Conservation (phyloP, 2,888 invertebrate species). For the Cistogaster globosa region DNA sequence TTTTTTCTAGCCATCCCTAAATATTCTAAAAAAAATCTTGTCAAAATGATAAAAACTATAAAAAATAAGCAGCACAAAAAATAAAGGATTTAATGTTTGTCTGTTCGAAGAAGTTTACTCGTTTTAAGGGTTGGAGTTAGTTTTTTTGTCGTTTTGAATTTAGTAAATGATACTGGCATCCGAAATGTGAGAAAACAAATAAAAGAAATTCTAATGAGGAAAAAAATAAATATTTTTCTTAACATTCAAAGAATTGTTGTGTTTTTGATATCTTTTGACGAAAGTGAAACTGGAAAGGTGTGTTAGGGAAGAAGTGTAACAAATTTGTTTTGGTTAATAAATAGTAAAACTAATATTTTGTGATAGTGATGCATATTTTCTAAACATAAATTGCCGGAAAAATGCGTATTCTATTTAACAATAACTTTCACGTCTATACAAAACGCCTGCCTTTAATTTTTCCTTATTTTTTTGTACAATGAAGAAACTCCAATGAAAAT, state of each 20-base stretch:
- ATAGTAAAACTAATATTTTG: not conserved
- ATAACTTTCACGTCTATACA: no score
- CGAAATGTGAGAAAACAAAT: conserved; percentile 63
- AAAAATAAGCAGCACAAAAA: not conserved
- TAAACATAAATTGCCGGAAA: no score
- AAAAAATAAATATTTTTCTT: not conserved
- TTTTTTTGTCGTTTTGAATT: conserved; percentile 18
- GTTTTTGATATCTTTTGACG: not conserved
- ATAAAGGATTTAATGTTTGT: conserved; percentile 64
- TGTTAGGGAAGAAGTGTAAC: not conserved
- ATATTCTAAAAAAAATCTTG: conserved; percentile 71
- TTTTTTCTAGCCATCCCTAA: conserved; percentile 61
- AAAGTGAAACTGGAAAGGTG: conserved; percentile 42
- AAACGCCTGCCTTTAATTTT: no score
- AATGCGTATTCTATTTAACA: no score
- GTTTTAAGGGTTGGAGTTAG: conserved; percentile 59
- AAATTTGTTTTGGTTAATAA: not conserved
- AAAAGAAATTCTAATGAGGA: not conserved
- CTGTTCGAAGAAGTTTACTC: conserved; percentile 2
- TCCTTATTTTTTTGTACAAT: no score
- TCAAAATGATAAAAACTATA: conserved; percentile 56
- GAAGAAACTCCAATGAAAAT: no score
- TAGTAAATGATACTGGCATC: conserved; percentile 62
- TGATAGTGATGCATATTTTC: no score
- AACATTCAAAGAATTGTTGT: not conserved